phyloP scores from a whole-genome alignment of 2,113 vertebrate genomes.

The Naja naja region DNA sequence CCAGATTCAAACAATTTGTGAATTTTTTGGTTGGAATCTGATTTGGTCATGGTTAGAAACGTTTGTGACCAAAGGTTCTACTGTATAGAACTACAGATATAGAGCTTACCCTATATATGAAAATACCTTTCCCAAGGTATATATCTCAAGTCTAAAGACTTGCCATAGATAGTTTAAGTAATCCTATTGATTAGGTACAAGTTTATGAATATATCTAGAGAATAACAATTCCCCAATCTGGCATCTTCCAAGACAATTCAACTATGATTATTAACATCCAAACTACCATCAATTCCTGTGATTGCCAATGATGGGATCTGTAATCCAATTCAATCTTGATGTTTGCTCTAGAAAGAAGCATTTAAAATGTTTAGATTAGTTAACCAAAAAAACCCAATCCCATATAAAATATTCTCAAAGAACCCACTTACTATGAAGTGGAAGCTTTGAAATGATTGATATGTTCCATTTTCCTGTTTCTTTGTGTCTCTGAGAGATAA shows the following conservation, averaged over 20 bases:
- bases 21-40: too few species aligned
- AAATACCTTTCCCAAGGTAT: not conserved
- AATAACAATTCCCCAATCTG: not conserved
- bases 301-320: not conserved
- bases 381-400: not conserved
- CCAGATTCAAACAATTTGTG: too few species aligned
- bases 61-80: too few species aligned
- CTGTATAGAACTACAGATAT: not conserved
- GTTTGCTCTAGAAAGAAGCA: not conserved
- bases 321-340: not conserved
- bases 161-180: not conserved
- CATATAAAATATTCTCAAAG: not conserved
- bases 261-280: not conserved
- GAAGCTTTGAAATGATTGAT: not conserved
- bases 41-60: too few species aligned
- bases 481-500: not conserved
- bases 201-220: not conserved
- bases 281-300: not conserved
- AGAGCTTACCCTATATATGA: not conserved
- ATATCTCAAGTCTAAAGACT: not conserved
- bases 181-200: not conserved
- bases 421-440: not conserved
- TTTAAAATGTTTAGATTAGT: not conserved
- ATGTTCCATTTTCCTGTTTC: not conserved
- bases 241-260: not conserved